These are phyloP conservation scores for Coregonus suidteri DNA, from an alignment of 2,797 vertebrate genomes.

Conservation along the genomic window DNA sequence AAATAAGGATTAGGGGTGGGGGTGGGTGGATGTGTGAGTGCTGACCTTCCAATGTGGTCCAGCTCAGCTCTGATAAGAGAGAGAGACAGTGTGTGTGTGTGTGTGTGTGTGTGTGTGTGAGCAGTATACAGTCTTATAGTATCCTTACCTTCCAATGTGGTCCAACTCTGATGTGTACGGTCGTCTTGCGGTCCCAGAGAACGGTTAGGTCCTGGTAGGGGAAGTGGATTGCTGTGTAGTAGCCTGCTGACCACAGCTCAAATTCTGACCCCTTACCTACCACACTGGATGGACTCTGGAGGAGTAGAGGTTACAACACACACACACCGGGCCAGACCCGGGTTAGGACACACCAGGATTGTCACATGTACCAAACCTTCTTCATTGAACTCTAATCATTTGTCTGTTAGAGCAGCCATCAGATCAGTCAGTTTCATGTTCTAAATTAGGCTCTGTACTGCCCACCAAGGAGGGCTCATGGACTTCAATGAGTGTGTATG, in stretches of 20 bases:
- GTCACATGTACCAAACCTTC: not conserved
- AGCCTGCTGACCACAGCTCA: conserved; percentile 91
- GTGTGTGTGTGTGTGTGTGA: not conserved
- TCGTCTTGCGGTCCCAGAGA: conserved; percentile 97
- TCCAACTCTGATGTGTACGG: conserved; percentile 92
- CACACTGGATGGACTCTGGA: conserved; percentile 77
- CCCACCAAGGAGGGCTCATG: no score
- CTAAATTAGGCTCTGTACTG: not conserved
- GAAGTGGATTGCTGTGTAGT: conserved; percentile 91
- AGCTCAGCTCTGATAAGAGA: conserved; percentile 23
- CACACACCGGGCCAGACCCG: not conserved
- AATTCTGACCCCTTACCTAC: conserved; percentile 83
- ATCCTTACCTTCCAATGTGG: conserved; percentile 90
- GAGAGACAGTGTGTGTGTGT: not conserved
- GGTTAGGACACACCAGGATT: not conserved
- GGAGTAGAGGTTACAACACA: conserved; percentile 21
- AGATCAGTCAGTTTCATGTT: no score
- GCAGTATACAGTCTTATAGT: not conserved
- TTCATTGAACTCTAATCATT: no score
- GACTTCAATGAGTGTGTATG: not conserved
- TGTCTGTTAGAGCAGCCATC: no score
- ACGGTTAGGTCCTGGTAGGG: conserved; percentile 89
- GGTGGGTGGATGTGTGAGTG: not conserved
- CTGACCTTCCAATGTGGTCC: not conserved
- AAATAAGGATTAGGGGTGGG: not conserved